Evolutionary conservation across 2,797 vertebrate genomes (phyloP), one percentile per base, ranked within the genome.

Genomic region (Huso huso): DNA sequence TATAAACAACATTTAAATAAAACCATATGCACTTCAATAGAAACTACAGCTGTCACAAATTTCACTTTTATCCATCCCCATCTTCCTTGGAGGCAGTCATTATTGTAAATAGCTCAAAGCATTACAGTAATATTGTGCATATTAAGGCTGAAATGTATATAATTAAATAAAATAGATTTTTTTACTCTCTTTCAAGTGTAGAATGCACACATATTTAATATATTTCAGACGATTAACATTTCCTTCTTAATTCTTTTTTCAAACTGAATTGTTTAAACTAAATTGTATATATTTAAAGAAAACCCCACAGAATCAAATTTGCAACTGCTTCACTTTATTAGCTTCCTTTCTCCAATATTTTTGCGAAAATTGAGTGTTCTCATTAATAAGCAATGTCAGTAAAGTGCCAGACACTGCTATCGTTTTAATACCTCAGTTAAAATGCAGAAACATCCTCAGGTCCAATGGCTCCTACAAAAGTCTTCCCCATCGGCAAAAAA

Each of bases 401-500:
- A 68, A 57, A 66, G 23, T 70, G 58, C 66, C 52, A 66, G 15
- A 63, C 53, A 51, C 55, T 59, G 59, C 63, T 70, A 48, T 68
- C 65, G 12, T 66, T 72, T 61, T 58, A 61, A 68, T 70, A 70
- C 58, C 64, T 65, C 72, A 74, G 72, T 61, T 72, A 71, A 64
- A 64, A 64, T 18, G 62, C 67, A 65, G 63, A 66, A 71, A 65
- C 64, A 53, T 23, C 58, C 23, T 55, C 53, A 48, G 59, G 60
- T 63, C 51, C 64, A 48, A 57, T 61, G 68, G 81, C 79, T 77
- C 83, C 81, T 81, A 76, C 79, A 84, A 77, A 83, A 68, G 81
- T 72, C 82, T 82, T 82, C 78, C 81, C 86, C 81, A 74, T 66
- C 6, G 77, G 82, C 79, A 74, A 78, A 73, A 74, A 72, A 70